Conservation (phyloP, 2,113 vertebrate genomes). For the Xiphophorus maculatus region DNA sequence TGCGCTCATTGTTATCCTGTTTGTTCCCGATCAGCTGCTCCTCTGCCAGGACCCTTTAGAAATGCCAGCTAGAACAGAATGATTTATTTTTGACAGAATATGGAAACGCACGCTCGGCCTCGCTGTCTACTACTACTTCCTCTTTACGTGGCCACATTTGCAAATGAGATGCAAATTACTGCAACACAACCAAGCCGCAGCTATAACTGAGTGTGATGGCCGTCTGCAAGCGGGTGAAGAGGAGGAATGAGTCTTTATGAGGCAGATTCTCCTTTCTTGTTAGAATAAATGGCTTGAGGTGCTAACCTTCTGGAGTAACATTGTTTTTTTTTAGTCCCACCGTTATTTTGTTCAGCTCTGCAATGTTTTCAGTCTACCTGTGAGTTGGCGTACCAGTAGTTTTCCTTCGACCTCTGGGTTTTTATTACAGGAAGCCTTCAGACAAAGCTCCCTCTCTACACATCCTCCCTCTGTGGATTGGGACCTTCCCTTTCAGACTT, state of each 20-base stretch:
- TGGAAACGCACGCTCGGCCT: neutral
- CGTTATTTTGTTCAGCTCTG: neutral
- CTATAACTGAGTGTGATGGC: neutral
- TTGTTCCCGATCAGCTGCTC: neutral
- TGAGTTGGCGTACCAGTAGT: constrained; percentile 6
- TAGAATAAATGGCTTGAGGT: neutral
- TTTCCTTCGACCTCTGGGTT: neutral
- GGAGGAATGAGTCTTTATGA: neutral
- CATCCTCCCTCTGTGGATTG: neutral
- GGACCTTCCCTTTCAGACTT: neutral
- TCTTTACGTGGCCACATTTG: constrained; percentile 32
- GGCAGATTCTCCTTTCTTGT: no score
- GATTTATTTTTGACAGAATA: neutral
- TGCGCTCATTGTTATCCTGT: neutral
- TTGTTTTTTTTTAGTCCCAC: neutral
- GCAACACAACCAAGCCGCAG: neutral
- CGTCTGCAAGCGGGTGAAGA: neutral
- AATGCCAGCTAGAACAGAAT: neutral
- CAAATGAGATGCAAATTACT: constrained; percentile 39
- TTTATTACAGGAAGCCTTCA: constrained; percentile 3
- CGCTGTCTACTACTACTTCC: constrained; percentile 22
- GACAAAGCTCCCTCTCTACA: neutral
- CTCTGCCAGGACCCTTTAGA: neutral
- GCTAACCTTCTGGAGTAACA: neutral
- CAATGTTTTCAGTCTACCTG: neutral